Conservation (phyloP, 2,888 invertebrate species). For the Melikaiella ostensackeni region DNA sequence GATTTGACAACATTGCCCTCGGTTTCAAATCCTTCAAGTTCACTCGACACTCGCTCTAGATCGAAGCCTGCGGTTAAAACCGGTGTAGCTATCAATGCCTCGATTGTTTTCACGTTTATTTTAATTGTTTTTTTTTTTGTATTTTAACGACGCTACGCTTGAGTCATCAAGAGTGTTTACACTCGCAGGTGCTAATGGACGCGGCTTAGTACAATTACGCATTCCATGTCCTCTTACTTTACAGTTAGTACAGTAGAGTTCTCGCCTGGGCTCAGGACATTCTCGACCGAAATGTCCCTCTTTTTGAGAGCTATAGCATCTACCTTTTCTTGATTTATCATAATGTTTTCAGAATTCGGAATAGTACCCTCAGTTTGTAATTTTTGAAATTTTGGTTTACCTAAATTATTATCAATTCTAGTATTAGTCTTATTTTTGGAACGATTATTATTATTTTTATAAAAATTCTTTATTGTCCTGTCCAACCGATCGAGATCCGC, state of each 20-base stretch:
- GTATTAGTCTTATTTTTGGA: no score
- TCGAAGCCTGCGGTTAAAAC: no score
- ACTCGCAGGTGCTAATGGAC: background rate
- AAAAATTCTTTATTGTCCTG: constrained; percentile 36
- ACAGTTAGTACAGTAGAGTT: constrained; percentile 27
- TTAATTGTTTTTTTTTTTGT: constrained; percentile 43
- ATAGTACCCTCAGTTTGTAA: no score
- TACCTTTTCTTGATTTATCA: background rate
- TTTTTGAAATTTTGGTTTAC: no score
- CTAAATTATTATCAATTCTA: background rate
- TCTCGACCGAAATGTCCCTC: constrained; percentile 30
- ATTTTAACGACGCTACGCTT: constrained; percentile 40
- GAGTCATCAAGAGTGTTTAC: background rate
- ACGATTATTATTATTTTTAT: constrained; percentile 5
- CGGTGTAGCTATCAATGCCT: no score
- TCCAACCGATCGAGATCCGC: constrained; percentile 37
- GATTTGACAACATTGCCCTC: no score
- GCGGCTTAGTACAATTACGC: constrained; percentile 37
- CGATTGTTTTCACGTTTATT: constrained; percentile 39
- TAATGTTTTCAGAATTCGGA: background rate
- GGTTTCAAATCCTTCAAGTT: no score
- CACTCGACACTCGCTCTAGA: no score
- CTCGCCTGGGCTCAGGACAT: constrained; percentile 30
- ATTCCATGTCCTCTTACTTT: constrained; percentile 40
- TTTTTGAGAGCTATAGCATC: constrained; percentile 44